Percentiles rank a stretch among this genome's conserved stretches.
Evolutionary conservation across 2,113 vertebrate species (phyloP).

Genomic region (Typhlomys cinereus): DNA sequence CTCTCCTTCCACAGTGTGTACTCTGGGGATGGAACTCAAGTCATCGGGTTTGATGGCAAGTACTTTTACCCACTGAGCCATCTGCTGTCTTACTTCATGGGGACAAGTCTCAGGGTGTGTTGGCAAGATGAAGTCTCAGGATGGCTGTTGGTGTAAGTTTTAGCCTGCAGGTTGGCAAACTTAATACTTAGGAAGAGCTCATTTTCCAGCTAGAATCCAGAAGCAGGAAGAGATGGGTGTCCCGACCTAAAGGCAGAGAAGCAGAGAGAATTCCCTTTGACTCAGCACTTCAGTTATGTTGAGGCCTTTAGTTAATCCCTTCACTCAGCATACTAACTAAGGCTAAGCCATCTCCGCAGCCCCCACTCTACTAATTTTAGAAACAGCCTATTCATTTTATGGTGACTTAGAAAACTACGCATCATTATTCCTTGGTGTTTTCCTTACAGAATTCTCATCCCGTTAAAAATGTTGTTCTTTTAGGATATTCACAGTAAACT

Average conservation of each 20-base stretch:
- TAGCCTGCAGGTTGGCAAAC: background rate
- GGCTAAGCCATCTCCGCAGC: background rate
- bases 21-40: no score
- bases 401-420: conserved; percentile 62
- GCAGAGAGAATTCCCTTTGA: conserved; percentile 37
- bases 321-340: background rate
- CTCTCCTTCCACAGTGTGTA: no score
- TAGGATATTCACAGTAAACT: conserved; percentile 51
- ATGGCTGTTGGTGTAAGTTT: background rate
- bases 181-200: background rate
- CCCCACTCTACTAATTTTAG: conserved; percentile 67
- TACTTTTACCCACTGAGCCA: no score
- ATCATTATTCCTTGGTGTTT: conserved; percentile 66
- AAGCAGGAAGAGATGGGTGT: background rate
- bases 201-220: conserved; percentile 14
- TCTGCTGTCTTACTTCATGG: background rate
- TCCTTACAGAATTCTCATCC: conserved; percentile 68
- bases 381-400: conserved; percentile 76
- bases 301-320: background rate
- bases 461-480: conserved; percentile 60
- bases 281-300: background rate
- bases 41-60: no score
- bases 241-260: background rate
- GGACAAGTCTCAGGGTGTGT: background rate
- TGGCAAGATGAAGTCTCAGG: background rate